Evolutionary conservation across 2,888 invertebrate species (phyloP).

Genomic region (Cylindroiulus punctatus): DNA sequence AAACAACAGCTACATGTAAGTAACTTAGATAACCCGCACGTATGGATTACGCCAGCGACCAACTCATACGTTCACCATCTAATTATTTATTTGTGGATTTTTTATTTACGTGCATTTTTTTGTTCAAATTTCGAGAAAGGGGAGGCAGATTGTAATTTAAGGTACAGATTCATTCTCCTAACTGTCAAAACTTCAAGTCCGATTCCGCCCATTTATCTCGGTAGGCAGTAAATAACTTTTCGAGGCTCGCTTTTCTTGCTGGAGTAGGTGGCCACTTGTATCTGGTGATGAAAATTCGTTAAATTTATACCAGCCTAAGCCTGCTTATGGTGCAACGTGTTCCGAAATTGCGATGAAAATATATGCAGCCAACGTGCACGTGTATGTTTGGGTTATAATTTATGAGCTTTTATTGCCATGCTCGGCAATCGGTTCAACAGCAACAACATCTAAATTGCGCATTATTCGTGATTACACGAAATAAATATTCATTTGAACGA

Average conservation of each 20-base stretch:
- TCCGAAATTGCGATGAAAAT: slow-evolving; percentile 17
- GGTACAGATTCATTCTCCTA: slow-evolving; percentile 27
- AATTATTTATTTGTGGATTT: slow-evolving; percentile 33
- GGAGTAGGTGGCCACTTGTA: not conserved
- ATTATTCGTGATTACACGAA: slow-evolving; percentile 45
- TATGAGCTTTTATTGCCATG: slow-evolving; percentile 23
- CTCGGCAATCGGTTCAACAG: slow-evolving; percentile 34
- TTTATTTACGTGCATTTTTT: slow-evolving; percentile 35
- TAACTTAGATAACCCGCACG: not conserved
- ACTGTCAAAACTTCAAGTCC: slow-evolving; percentile 50
- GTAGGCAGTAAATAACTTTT: slow-evolving; percentile 25
- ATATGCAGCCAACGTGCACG: not conserved
- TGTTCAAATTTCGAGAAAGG: not conserved
- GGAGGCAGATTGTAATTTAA: slow-evolving; percentile 44
- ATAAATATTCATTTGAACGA: slow-evolving; percentile 43
- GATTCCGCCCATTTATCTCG: slow-evolving; percentile 49
- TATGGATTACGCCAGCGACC: slow-evolving; percentile 19
- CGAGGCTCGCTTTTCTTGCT: not conserved
- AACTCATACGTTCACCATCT: not conserved
- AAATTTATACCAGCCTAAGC: not conserved
- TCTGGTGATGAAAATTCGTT: slow-evolving; percentile 21
- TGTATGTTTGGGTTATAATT: not conserved
- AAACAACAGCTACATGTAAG: not conserved
- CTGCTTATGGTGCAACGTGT: not conserved
- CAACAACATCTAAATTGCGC: slow-evolving; percentile 44